A percentile compares a stretch with the other conserved stretches of the same genome.
phyloP scores from a whole-genome alignment of 2,113 vertebrate species.

The Pseudorasbora parva region DNA sequence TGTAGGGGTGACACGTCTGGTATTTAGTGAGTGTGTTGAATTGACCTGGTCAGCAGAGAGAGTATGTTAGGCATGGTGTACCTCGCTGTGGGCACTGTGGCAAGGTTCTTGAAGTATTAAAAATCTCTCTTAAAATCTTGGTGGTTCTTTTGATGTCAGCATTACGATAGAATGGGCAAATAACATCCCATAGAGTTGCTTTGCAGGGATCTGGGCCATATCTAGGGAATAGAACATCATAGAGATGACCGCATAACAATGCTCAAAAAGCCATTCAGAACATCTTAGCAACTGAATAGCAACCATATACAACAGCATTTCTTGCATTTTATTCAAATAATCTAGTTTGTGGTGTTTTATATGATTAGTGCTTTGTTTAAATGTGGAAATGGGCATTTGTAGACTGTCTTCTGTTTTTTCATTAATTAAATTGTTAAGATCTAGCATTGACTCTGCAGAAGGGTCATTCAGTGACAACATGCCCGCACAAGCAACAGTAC shows the following conservation, averaged over 20 bases:
- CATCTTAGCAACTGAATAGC: not conserved
- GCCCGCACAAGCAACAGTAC: not conserved
- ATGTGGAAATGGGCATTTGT: not conserved
- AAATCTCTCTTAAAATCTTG: not conserved
- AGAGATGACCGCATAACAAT: not conserved
- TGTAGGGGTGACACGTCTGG: constrained; percentile 13
- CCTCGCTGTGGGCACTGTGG: not conserved
- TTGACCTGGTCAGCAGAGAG: not conserved
- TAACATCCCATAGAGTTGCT: not conserved
- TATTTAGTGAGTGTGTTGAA: constrained; percentile 27
- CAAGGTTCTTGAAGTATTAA: not conserved
- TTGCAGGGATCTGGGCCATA: not conserved
- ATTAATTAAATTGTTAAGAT: not conserved
- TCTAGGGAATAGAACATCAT: not conserved
- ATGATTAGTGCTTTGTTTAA: not conserved
- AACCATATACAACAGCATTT: not conserved
- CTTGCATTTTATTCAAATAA: not conserved
- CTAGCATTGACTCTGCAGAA: not conserved
- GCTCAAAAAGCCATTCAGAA: not conserved
- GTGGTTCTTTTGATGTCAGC: not conserved
- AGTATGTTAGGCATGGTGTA: not conserved
- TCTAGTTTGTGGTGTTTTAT: not conserved
- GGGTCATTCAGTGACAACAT: not conserved
- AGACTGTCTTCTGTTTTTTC: not conserved
- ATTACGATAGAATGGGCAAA: not conserved